A percentile compares a stretch with the other conserved stretches of the same genome.
Evolutionary conservation across 2,113 vertebrate species (phyloP).

Genomic region (Crypturellus undulatus): DNA sequence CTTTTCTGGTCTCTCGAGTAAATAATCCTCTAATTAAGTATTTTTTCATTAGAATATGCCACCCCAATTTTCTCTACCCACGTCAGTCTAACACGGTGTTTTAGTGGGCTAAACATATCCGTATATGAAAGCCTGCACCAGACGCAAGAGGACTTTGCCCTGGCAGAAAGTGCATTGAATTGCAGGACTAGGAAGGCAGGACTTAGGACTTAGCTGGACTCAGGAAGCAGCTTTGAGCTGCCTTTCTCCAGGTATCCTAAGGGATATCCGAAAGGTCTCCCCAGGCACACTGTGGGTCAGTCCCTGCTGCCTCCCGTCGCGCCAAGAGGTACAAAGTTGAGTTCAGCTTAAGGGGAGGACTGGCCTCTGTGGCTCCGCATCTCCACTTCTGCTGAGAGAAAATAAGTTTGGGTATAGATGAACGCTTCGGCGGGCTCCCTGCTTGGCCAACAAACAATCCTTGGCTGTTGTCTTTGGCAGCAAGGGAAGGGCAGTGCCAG

Average conservation of each 20-base stretch:
- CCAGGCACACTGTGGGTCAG: no score
- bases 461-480: constrained; percentile 49
- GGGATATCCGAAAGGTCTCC: no score
- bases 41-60: neutral
- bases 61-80: neutral
- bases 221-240: neutral
- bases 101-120: rapidly evolving
- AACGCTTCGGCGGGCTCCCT: constrained; percentile 22
- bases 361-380: rapidly evolving
- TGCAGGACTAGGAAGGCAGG: no score
- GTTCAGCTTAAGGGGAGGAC: neutral
- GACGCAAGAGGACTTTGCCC: neutral
- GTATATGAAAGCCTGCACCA: neutral
- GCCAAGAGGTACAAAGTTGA: neutral
- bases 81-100: neutral
- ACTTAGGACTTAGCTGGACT: no score
- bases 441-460: neutral
- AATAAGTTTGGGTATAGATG: constrained; percentile 1
- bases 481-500: neutral
- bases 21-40: neutral
- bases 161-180: neutral
- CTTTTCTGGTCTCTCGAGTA: neutral
- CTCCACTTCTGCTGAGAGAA: neutral
- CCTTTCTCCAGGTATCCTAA: neutral
- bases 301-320: neutral